These are phyloP conservation scores for Echinometra lucunter DNA, from an alignment of 53 echinoderm and acorn worm species.

Conservation along the genomic window DNA sequence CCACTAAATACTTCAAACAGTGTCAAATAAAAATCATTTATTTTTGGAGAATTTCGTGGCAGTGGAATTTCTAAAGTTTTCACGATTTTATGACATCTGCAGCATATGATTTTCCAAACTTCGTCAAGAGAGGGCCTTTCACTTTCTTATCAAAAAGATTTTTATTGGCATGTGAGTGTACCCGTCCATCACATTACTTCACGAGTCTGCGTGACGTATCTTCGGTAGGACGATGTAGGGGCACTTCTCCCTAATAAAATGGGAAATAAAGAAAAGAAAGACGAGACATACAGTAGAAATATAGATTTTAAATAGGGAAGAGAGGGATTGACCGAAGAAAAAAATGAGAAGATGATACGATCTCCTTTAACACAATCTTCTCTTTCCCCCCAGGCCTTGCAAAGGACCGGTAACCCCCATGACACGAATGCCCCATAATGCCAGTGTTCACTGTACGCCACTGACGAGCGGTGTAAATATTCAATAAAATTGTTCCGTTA, in stretches of 20 bases:
- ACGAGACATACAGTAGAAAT: no score
- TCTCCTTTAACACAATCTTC: no score
- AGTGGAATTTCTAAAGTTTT: neutral
- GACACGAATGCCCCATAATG: neutral
- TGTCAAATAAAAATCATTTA: no score
- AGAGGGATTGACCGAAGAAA: neutral
- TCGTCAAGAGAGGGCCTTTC: neutral
- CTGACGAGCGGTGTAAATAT: conserved; percentile 31
- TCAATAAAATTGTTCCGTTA: conserved; percentile 60
- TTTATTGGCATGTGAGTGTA: neutral
- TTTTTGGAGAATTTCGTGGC: neutral
- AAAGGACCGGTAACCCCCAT: neutral
- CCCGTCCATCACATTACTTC: neutral
- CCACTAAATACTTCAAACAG: no score
- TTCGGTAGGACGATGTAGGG: neutral
- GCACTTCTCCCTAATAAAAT: neutral
- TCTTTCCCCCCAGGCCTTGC: neutral
- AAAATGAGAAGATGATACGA: conserved; percentile 1
- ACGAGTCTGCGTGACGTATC: neutral
- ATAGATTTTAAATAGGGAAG: no score
- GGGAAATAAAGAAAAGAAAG: neutral
- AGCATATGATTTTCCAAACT: neutral
- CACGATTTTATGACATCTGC: no score
- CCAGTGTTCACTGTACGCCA: neutral
- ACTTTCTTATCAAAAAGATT: neutral